Evolutionary conservation across 2,888 invertebrate species (phyloP), one percentile per base, ranked within the genome.

Genomic region (Tetragonisca angustula): DNA sequence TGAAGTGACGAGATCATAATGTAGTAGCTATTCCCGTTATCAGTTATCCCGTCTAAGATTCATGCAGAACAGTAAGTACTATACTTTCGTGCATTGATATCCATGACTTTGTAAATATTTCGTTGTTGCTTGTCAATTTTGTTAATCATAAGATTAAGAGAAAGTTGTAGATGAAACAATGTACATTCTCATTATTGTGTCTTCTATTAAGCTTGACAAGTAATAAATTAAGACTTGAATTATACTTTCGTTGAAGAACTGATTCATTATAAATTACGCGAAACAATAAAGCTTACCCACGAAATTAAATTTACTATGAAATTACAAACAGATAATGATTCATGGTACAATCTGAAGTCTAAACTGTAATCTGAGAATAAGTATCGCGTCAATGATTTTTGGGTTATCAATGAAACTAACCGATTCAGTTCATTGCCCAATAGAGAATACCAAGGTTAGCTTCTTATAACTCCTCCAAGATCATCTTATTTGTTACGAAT

Each of bases 391-490:
- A 71, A 13, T 61, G n/a, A 32, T 32, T 73, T 75, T 78, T 71
- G 73, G 61, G 79, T 88, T 86, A 88, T 88, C 88, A 61, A 56
- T n/a, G 49, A 49, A 73, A 27, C 50, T 62, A 62, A 71, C 71
- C 67, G 65, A n/a, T 32, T 65, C 36, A 69, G 62, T 85, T 87
- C 73, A 69, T 78, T 36, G n/a, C 32, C 24, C 83, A 27, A 59
- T 15, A 19, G 52, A 73, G 36, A 56, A 19, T 68, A 19, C 27
- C 61, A 52, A 64, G 72, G 69, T 75, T 43, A 65, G 27, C 52
- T 9, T 43, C 43, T 13, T 21, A 59, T 32, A 68, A 49, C 2
- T 13, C 2, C 2, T n/a, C 13, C n/a, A 56, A 56, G 5, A 56
- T 56, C 15, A 27, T 74, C 56, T 50, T 15, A 19, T 59, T 4